A percentile compares a stretch with the other conserved stretches of the same genome.
These are phyloP conservation scores for Oceanodroma leucorhoa DNA, from an alignment of 2,797 vertebrate species.

Conservation along the genomic window DNA sequence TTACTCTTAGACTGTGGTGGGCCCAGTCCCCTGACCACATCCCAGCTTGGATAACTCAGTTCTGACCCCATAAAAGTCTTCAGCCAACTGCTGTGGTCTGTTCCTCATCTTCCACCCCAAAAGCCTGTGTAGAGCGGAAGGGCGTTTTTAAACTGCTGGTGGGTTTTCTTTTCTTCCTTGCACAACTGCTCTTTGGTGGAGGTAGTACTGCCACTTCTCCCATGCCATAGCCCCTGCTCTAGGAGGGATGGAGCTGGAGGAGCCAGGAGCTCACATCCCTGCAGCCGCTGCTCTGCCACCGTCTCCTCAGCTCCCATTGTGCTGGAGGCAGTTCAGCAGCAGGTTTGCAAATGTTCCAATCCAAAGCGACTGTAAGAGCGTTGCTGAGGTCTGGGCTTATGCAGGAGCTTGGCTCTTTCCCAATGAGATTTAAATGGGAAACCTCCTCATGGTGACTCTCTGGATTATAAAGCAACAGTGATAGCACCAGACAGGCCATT, in stretches of 20 bases:
- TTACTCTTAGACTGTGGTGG: background rate
- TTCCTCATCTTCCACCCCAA: background rate
- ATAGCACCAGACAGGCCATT: background rate
- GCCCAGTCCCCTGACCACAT: background rate
- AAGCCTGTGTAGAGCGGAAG: background rate
- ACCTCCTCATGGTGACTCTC: background rate
- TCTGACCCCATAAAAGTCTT: background rate
- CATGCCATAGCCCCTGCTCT: background rate
- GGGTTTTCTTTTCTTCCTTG: background rate
- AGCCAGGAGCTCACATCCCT: background rate
- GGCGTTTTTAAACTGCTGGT: background rate
- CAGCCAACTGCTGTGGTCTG: background rate
- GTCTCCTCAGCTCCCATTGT: background rate
- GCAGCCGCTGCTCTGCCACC: background rate
- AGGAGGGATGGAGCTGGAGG: background rate
- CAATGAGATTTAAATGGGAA: background rate
- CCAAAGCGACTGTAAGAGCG: background rate
- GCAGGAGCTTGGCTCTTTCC: background rate
- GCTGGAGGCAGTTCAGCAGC: background rate
- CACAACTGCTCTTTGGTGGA: background rate
- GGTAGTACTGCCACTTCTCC: background rate
- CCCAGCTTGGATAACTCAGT: background rate
- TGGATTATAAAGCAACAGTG: background rate
- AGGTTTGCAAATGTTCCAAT: background rate
- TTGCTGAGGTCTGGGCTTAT: background rate